Evolutionary conservation across 1,140 invertebrate species (phyloP), one percentile per base, ranked within the genome.

Genomic region (Eriocheir sinensis): DNA sequence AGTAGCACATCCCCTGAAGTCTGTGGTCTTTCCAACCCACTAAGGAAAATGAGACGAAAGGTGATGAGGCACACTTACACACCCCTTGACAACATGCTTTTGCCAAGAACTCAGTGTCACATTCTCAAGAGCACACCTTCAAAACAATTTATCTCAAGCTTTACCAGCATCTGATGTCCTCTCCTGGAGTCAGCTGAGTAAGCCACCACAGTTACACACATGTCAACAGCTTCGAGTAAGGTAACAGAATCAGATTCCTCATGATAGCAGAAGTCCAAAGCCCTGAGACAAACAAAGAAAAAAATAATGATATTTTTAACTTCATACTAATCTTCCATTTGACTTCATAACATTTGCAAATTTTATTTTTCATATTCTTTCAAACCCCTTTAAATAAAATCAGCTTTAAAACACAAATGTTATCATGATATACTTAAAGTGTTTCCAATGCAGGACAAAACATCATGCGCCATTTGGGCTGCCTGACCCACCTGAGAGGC

Each of bases 191-290:
- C 99, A 27, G 99, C 98, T 0, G 99, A 98, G 97, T 99, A 99
- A 0, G 99, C 99, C 27, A 99, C 98, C 0, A 99, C 99, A 97
- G 99, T 99, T 0, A 99, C 99, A 96, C 99, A 99, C 34, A 99
- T 97, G 6, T 98, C 99, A 96, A 99, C 99, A 96, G 98, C 99
- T 96, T 99, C 99, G 41, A 99, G 96, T 1, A 99, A 98, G 12
- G 98, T 98, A 34, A 99, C 98, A 97, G 99, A 98, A 97, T 99
- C 99, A 83, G 98, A 98, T 96, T 99, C 99, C 96, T 99, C 99
- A 95, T 99, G 98, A 96, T 99, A 99, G 96, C 99, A 99, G 96
- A 99, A 99, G 97, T 99, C 99, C 94, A 99, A 98, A 0, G 99
- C 99, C 97, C 91, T 95, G 89, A 44, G 38, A 72, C 2, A 72